A percentile compares a stretch with the other conserved stretches of the same genome.
Evolutionary conservation across 2,113 vertebrate genomes (phyloP).

Genomic region (Nannobrachium achirus): DNA sequence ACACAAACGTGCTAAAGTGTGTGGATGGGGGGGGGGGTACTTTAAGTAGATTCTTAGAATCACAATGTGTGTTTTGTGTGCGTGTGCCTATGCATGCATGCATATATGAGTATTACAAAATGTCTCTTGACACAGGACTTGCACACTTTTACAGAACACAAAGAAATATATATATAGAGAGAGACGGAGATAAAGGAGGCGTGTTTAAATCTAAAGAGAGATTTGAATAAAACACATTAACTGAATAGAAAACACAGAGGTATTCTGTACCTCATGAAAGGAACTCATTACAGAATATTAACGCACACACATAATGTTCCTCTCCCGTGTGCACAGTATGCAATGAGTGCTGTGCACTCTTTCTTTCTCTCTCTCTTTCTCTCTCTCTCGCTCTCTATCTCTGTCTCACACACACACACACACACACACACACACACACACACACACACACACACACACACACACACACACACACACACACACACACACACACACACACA

Average conservation of each 20-base stretch:
- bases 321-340: background rate
- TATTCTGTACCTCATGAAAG: conserved; percentile 47
- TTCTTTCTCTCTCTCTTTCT: too few relatives aligned
- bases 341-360: background rate
- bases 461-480: conserved; percentile 21
- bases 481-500: conserved; percentile 21
- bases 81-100: too few relatives aligned
- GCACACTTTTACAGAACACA: conserved; percentile 44
- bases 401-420: too few relatives aligned
- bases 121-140: conserved; percentile 30
- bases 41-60: too few relatives aligned
- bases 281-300: background rate
- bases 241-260: conserved; percentile 51
- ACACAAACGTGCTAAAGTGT: too few relatives aligned
- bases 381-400: too few relatives aligned
- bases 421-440: background rate
- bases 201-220: conserved; percentile 45
- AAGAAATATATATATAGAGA: conserved; percentile 20
- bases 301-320: background rate
- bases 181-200: conserved; percentile 12
- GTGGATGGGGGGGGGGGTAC: too few relatives aligned
- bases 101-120: background rate
- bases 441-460: conserved; percentile 11
- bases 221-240: conserved; percentile 37
- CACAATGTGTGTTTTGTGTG: too few relatives aligned